Conservation (phyloP, 2,113 vertebrate species). For the Corapipo altera region DNA sequence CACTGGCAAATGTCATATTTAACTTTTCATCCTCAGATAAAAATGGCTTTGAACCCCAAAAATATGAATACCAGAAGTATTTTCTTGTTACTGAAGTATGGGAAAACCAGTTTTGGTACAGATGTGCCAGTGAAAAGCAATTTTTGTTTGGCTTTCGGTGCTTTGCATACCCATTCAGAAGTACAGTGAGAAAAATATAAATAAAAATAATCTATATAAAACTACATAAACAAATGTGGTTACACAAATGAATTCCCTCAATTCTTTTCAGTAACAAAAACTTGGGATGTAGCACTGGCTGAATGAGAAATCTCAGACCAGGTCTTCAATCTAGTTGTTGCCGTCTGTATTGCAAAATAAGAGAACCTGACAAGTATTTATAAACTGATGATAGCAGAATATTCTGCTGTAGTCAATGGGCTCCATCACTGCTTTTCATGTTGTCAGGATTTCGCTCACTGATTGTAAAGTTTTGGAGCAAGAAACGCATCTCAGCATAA, state of each 20-base stretch:
- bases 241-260: not conserved
- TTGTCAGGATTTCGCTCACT: not conserved
- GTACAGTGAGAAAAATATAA: not conserved
- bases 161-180: not conserved
- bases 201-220: not conserved
- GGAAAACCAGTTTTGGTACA: not conserved
- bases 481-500: not conserved
- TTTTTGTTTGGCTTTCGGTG: not conserved
- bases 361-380: not conserved
- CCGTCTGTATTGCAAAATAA: not conserved
- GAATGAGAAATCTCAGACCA: not conserved
- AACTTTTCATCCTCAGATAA: not conserved
- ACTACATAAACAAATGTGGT: not conserved
- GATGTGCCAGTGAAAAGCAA: not conserved
- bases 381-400: not conserved
- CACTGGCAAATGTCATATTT: not conserved
- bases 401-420: not conserved
- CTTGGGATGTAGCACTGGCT: not conserved
- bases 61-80: not conserved
- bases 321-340: not conserved
- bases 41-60: not conserved
- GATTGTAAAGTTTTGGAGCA: not conserved
- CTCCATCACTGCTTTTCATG: not conserved
- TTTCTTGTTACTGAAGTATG: not conserved
- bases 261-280: not conserved